Base-by-base conservation (phyloP, 2,797 vertebrate species). In the Hybognathus amarus region DNA sequence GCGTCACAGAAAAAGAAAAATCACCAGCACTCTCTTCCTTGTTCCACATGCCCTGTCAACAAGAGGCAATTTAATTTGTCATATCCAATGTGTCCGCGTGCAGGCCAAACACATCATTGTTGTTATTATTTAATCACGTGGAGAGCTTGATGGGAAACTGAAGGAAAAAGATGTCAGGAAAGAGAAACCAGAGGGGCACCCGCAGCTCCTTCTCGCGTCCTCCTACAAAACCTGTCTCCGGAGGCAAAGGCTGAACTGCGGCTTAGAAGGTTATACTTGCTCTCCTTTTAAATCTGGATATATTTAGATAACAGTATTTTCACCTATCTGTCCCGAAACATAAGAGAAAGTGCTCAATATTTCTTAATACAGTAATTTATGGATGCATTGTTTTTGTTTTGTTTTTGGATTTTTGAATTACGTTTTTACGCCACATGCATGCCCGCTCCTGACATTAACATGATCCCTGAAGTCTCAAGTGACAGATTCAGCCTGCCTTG, bases 121-220 rank as follows among this genome's bases (percentile, higher is more conserved):
- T 76, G 78, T 88, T 83, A 86, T 88, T 89, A 87, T 89, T 90
- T 88, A 85, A 87, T 89, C 85, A 76, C 63, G 22, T 79, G 42
- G 67, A 83, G 67, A 63, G 67, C 42, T 79, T 63, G 68, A 61
- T 27, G 24, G 30, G 71, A 85, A 61, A 27, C 70, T 24, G 73
- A 15, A 59, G 30, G 56, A 77, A 33, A 68, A 50, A 40, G 66
- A 81, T 74, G 80, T 61, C 66, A 70, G 42, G 45, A 79, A 68
- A 66, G 74, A 67, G 70, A 63, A 59, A 67, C 36, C 24, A 42
- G 20, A 78, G 42, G 24, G 52, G 20, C n/a, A 68, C 11, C 61
- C 36, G n/a, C 61, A 30, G 36, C 45, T 27, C 9, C 9, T 59
- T n/a, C 54, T 24, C 27, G 18, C 22, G 18, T 77, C 66, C 59